Evolutionary conservation across 1,140 invertebrate genomes (phyloP), one percentile per base, ranked within the genome.

Genomic region (Drosophila littoralis): DNA sequence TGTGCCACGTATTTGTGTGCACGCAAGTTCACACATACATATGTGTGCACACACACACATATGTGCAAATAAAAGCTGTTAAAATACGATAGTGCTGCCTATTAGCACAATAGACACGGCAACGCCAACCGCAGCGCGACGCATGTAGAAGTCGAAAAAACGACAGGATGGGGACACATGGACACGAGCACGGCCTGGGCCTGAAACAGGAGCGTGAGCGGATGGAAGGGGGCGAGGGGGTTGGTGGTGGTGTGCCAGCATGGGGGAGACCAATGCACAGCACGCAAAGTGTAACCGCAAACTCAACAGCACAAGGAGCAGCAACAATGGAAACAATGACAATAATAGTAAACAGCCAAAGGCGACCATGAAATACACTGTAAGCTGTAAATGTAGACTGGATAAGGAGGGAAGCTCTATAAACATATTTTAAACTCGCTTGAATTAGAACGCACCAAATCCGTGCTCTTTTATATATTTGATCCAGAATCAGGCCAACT

Each of bases 61-160:
- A 59, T 63, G 68, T 88, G 84, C 80, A 84, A 86, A 83, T 88
- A 89, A 77, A 80, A 89, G 73, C 84, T 89, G 84, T 89, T 88
- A 89, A 88, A 88, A 88, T 88, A 83, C 85, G 84, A 88, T 89
- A 88, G 80, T 79, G 81, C 70, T 88, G 80, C 77, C 84, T 89
- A 88, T 88, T 88, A 88, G 84, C 74, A 88, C 84, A 88, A 88
- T 84, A 89, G 63, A 86, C 63, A 86, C 83, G 74, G 67, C 71
- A 42, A 66, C 54, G 51, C 66, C 79, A 64, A 81, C 68, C 68
- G 68, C 79, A 74, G 61, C 65, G 61, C 71, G 54, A 72, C 80
- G 66, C 80, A 71, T 51, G 71, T 76, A 83, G 71, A 77, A 67
- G 65, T 76, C 76, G 70, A 58, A 46, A 63, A 79, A 64, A 36